Evolutionary conservation across 53 echinoderm and acorn worm genomes (phyloP).

Genomic region (Echinometra lucunter): DNA sequence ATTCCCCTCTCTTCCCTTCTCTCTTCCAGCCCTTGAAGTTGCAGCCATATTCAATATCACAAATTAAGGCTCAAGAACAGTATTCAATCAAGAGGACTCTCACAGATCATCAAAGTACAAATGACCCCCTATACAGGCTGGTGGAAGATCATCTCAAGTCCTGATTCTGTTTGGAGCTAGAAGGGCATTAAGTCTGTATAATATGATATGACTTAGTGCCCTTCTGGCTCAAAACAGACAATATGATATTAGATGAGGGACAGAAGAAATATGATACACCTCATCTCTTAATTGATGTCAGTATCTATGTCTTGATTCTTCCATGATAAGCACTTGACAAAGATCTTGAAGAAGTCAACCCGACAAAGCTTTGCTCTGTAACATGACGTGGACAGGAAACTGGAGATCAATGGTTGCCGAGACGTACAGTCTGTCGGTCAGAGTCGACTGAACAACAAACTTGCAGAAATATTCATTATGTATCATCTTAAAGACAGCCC

Average conservation of each 20-base stretch:
- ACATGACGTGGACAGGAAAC: slow-evolving; percentile 19
- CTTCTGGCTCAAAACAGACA: too few species aligned
- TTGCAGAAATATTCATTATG: background rate
- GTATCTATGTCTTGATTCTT: background rate
- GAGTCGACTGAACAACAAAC: slow-evolving; percentile 6
- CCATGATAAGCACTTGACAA: background rate
- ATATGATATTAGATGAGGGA: background rate
- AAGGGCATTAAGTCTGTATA: too few species aligned
- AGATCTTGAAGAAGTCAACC: background rate
- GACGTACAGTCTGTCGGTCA: background rate
- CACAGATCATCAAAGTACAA: background rate
- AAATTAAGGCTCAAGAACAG: background rate
- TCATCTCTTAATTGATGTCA: background rate
- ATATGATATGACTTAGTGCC: too few species aligned
- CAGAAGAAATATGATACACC: slow-evolving; percentile 17
- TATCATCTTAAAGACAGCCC: background rate
- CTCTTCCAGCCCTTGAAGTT: background rate
- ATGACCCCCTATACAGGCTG: background rate
- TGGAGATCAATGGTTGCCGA: background rate
- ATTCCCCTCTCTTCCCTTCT: too few species aligned
- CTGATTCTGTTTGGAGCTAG: too few species aligned
- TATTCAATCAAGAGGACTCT: background rate
- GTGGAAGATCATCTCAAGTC: background rate
- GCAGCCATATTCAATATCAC: background rate
- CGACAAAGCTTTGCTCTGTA: background rate